Base-by-base conservation (phyloP, 2,797 vertebrate species). In the Paramormyrops hopkinsi region DNA sequence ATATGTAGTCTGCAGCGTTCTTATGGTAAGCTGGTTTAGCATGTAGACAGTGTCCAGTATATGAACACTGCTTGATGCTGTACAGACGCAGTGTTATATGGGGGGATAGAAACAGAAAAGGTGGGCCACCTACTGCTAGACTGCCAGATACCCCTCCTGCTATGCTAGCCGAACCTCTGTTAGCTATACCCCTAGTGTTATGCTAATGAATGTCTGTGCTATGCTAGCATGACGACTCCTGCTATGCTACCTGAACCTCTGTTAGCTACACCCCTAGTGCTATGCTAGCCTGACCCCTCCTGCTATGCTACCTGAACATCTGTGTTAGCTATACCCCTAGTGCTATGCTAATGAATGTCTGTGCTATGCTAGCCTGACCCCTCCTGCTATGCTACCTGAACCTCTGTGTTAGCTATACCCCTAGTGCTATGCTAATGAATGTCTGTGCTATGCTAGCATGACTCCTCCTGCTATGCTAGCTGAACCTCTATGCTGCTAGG, bases 1-100 rank as follows among this genome's bases (percentile, higher is more conserved):
- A 95, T 94, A 94, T 94, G 92, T 94, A 92, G 93, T 95, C 94
- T 95, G 95, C 95, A 96, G 94, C 94, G 95, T 94, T 95, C 92
- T 91, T 73, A 54, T 41, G 87, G 89, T 95, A 94, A 96, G 93
- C 92, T 91, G 94, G 93, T 94, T 92, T 94, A 89, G 79, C 14
- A 41, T 1, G 93, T 93, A 92, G 92, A 88, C 89, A 92, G 94
- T 91, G 90, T 92, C 91, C 91, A 91, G 33, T 86, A 90, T 88
- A 88, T 90, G 87, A 90, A 56, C 88, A 17, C n/a, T 25, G 48
- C 46, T 11, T 41, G 65, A 79, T 79, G 73, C 11, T 79, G 73
- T 2, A 41, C 19, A 25, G 69, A 14, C 11, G 2, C 11, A 4
- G 3, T 11, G 33, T 76, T 76, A 76, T 48, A 41, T 83, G 79